Evolutionary conservation across 2,113 vertebrate genomes (phyloP).

Genomic region (Tapirus terrestris): DNA sequence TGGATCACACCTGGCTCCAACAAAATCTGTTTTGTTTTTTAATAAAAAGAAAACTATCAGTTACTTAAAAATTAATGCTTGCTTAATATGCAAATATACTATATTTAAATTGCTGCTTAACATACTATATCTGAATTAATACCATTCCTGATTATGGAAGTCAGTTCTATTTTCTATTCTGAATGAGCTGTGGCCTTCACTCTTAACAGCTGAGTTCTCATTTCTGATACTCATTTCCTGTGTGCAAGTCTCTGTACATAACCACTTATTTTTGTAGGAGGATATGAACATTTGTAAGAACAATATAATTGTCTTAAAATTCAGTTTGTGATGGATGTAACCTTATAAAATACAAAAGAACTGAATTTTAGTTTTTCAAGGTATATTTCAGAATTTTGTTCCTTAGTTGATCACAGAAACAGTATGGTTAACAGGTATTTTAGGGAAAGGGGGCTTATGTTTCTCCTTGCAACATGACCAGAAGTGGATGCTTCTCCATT

Average conservation of each 20-base stretch:
- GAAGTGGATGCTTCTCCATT: neutral
- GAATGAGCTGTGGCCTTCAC: neutral
- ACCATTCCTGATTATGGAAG: neutral
- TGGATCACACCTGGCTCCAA: constrained; percentile 96
- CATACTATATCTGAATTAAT: neutral
- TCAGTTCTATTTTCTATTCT: neutral
- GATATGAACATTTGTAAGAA: constrained; percentile 25
- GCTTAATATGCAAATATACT: neutral
- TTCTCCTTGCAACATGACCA: neutral
- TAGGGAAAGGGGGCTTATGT: neutral
- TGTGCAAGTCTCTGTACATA: neutral
- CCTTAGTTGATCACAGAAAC: neutral
- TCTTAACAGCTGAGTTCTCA: neutral
- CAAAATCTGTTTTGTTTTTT: constrained; percentile 89
- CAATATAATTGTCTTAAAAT: neutral
- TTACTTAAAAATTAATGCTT: neutral
- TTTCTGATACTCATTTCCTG: neutral
- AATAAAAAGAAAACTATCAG: constrained; percentile 75
- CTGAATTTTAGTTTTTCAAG: neutral
- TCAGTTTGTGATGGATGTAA: neutral
- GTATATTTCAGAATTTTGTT: neutral
- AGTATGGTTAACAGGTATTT: neutral
- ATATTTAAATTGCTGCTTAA: constrained; percentile 3
- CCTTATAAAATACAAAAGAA: neutral
- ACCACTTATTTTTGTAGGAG: constrained; percentile 1